Conservation (phyloP, 2,888 invertebrate genomes). For the Imbricaverruca yamaguchii region DNA sequence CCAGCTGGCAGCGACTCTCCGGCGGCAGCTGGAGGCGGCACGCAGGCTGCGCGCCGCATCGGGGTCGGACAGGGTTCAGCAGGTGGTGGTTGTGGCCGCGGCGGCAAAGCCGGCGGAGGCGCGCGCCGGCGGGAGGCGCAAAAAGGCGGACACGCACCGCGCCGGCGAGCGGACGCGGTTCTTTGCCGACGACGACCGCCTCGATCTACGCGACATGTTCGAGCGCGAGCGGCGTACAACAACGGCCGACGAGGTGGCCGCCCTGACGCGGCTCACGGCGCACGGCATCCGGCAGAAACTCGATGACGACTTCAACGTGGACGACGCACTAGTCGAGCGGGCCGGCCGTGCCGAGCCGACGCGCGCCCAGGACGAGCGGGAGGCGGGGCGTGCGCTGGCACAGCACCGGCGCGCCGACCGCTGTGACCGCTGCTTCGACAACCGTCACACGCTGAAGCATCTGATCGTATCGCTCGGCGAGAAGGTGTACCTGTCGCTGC, state of each 20-base stretch:
- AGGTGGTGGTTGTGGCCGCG: not conserved
- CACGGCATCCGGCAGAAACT: conserved; percentile 46
- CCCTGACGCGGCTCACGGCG: conserved; percentile 62
- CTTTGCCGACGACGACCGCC: conserved; percentile 83
- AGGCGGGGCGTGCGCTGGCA: conserved; percentile 37
- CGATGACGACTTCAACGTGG: conserved; percentile 56
- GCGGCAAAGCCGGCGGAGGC: conserved; percentile 1
- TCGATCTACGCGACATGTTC: conserved; percentile 71
- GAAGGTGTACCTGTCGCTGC: conserved; percentile 72
- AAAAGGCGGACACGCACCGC: conserved; percentile 43
- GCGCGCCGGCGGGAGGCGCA: conserved; percentile 30
- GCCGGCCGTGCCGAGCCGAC: conserved; percentile 59
- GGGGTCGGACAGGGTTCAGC: not conserved
- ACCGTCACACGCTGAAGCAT: conserved; percentile 69
- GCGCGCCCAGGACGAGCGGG: conserved; percentile 53
- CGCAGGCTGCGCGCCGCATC: not conserved
- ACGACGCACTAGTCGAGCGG: conserved; percentile 74
- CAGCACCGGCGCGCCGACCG: conserved; percentile 62
- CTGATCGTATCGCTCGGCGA: conserved; percentile 71
- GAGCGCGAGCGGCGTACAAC: conserved; percentile 65
- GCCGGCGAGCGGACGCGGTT: conserved; percentile 66
- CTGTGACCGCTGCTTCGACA: conserved; percentile 77
- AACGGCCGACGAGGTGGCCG: conserved; percentile 68
- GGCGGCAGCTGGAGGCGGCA: conserved; percentile 24
- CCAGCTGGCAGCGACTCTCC: conserved; percentile 37